Evolutionary conservation across 1,140 invertebrate genomes (phyloP), one percentile per base, ranked within the genome.

Genomic region (Drosophila orena): DNA sequence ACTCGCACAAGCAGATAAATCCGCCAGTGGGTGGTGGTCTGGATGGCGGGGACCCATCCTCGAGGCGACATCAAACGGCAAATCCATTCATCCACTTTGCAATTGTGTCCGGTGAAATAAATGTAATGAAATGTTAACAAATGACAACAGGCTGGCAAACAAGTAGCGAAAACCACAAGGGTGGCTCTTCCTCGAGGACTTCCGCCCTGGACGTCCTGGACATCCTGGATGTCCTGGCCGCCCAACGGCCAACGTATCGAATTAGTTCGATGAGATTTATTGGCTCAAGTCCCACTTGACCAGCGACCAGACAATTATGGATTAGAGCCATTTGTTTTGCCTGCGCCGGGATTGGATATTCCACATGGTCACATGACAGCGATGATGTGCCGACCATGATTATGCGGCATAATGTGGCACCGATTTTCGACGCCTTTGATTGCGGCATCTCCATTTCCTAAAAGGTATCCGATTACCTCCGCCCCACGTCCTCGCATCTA

Each of bases 101-200:
- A 88, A 88, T 88, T 86, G 83, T 86, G 83, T 83, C 84, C 83
- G 78, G 79, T 84, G 84, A 71, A 89, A 89, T 89, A 89, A 89
- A 89, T 89, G 79, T 89, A 91, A 91, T 91, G 88, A 91, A 89
- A 91, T 91, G 88, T 91, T 91, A 91, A 91, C 88, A 89, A 88
- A 89, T 83, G 83, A 91, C 83, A 91, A 89, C 84, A 89, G 77
- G 84, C 84, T 77, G 84, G 84, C 79, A 89, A 89, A 89, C 84
- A 89, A 83, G 84, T 65, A 80, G 74, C 74, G 71, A 64, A 89
- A 89, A 89, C 84, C 84, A 58, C 84, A 89, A 80, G 85, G 85
- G 84, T 79, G 77, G 61, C 64, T 62, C 54, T 40, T 73, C 77
- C 20, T 50, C 43, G 40, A 43, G 56, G 11, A 37, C 75, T 57